These are phyloP conservation scores for Budorcas taxicolor DNA, from an alignment of 2,113 vertebrate species.

Conservation along the genomic window DNA sequence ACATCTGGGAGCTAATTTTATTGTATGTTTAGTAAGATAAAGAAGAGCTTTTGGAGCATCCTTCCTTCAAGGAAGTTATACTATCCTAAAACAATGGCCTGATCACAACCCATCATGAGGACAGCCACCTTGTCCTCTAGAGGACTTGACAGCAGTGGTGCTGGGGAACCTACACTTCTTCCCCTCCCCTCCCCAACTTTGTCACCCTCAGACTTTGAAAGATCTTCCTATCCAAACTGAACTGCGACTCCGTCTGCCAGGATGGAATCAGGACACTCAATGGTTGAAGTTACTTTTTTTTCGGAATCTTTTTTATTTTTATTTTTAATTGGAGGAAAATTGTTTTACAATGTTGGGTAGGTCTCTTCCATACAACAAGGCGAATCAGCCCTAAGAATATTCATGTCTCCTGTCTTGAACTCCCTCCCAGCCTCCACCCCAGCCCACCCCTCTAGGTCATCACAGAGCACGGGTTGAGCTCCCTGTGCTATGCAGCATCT, in stretches of 20 bases:
- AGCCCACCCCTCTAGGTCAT: background rate
- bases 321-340: background rate
- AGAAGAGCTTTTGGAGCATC: background rate
- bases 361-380: background rate
- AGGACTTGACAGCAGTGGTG: background rate
- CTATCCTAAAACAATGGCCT: background rate
- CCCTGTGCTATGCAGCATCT: background rate
- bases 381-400: background rate
- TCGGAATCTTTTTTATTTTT: background rate
- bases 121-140: background rate
- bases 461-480: rapidly evolving
- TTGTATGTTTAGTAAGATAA: background rate
- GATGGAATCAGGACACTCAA: background rate
- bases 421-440: background rate
- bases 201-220: background rate
- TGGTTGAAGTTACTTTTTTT: background rate
- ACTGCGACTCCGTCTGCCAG: background rate
- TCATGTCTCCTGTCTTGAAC: background rate
- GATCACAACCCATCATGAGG: background rate
- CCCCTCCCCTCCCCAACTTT: rapidly evolving
- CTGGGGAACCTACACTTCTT: background rate
- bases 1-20: background rate
- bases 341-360: background rate
- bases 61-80: background rate
- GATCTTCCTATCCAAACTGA: background rate